Evolutionary conservation across 1,140 invertebrate species (phyloP).

Genomic region (Temnothorax nylanderi): DNA sequence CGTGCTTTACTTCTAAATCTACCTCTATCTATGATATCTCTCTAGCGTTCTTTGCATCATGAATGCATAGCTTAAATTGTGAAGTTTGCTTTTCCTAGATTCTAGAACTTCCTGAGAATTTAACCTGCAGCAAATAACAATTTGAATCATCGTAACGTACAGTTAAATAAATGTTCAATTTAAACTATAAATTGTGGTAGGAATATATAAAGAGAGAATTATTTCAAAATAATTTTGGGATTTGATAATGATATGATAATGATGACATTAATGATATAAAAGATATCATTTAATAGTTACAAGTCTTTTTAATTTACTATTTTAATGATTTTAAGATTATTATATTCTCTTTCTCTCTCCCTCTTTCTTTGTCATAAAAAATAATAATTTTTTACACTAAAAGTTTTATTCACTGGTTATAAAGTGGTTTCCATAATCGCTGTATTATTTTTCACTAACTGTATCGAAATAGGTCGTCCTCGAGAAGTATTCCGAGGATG

Average conservation of each 20-base stretch:
- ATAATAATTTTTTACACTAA: neutral
- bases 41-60: neutral
- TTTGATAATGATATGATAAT: neutral
- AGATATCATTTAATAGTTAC: neutral
- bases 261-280: neutral
- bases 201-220: neutral
- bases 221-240: neutral
- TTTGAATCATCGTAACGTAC: neutral
- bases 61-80: neutral
- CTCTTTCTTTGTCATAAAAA: neutral
- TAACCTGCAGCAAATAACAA: neutral
- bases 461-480: conserved; percentile 50
- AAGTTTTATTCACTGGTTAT: conserved; percentile 30
- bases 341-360: neutral
- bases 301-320: neutral
- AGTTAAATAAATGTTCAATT: conserved; percentile 9
- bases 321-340: neutral
- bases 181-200: neutral
- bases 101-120: neutral
- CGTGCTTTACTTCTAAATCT: neutral
- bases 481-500: conserved; percentile 45
- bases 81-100: neutral
- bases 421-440: conserved; percentile 5
- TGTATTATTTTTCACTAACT: conserved; percentile 47
- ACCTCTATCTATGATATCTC: neutral